These are phyloP conservation scores for Latheticus oryzae DNA, from an alignment of 2,888 invertebrate genomes.

Conservation along the genomic window DNA sequence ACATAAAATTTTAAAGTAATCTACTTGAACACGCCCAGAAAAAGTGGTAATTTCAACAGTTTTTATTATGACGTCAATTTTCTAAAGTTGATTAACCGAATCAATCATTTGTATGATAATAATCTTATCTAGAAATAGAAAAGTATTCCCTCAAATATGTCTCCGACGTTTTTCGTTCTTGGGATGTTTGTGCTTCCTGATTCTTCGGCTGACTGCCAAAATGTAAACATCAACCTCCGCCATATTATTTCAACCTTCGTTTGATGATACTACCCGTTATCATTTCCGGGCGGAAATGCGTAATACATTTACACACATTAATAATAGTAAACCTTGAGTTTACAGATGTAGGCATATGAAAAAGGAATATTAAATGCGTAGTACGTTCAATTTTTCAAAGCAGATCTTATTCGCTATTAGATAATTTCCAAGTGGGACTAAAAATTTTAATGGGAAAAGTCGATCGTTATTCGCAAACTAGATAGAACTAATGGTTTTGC, in stretches of 20 bases:
- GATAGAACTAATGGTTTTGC: conserved; percentile 19
- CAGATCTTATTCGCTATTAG: neutral
- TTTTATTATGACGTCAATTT: too few relatives aligned
- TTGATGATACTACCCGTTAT: conserved; percentile 28
- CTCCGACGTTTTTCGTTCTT: conserved; percentile 2
- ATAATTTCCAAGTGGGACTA: conserved; percentile 6
- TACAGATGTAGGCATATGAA: too few relatives aligned
- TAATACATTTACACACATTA: conserved; percentile 34
- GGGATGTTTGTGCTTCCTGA: conserved; percentile 41
- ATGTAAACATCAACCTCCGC: conserved; percentile 34
- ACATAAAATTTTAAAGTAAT: too few relatives aligned
- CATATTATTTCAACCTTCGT: conserved; percentile 29
- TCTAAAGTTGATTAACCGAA: too few relatives aligned
- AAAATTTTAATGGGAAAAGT: conserved; percentile 21
- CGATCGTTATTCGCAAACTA: conserved; percentile 5
- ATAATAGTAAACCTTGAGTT: conserved; percentile 13
- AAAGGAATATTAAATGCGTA: too few relatives aligned
- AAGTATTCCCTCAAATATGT: too few relatives aligned
- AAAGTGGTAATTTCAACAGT: too few relatives aligned
- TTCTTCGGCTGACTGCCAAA: conserved; percentile 26
- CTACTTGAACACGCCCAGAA: too few relatives aligned
- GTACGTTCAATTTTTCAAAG: too few relatives aligned
- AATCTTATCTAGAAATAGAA: too few relatives aligned
- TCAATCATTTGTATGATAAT: too few relatives aligned
- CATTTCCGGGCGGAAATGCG: conserved; percentile 40